Percentiles rank a stretch among this genome's conserved stretches.
phyloP scores from a whole-genome alignment of 2,113 vertebrate genomes.

The Theristicus caerulescens region DNA sequence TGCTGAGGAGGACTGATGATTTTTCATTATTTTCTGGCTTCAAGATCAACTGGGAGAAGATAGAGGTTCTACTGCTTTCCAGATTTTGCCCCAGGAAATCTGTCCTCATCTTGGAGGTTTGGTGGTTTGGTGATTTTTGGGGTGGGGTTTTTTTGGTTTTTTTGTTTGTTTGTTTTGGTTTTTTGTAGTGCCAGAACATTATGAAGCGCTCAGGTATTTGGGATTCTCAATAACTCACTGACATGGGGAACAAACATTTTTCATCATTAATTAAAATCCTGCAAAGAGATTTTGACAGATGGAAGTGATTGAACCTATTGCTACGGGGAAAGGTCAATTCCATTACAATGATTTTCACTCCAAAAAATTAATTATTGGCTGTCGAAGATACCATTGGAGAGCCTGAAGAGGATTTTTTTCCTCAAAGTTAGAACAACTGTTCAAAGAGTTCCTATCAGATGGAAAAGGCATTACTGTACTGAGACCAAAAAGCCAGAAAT shows the following conservation, averaged over 20 bases:
- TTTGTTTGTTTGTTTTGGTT: background rate
- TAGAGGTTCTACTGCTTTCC: background rate
- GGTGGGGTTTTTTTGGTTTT: background rate
- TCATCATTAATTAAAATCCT: slow-evolving; percentile 49
- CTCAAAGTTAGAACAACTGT: slow-evolving; percentile 12
- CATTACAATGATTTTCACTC: slow-evolving; percentile 35
- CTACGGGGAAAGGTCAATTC: slow-evolving; percentile 51
- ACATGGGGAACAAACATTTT: slow-evolving; percentile 25
- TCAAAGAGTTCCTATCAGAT: background rate
- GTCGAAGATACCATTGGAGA: background rate
- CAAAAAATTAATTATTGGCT: slow-evolving; percentile 38
- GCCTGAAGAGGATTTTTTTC: background rate
- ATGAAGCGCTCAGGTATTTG: background rate
- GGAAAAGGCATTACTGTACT: background rate
- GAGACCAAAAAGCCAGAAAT: background rate
- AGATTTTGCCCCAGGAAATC: slow-evolving; percentile 19
- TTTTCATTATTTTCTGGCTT: slow-evolving; percentile 51
- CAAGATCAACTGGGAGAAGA: background rate
- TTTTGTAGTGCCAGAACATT: background rate
- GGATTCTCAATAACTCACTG: slow-evolving; percentile 12
- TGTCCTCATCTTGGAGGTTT: background rate
- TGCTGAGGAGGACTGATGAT: slow-evolving; percentile 36
- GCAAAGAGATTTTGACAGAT: slow-evolving; percentile 51
- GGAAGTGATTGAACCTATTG: slow-evolving; percentile 35
- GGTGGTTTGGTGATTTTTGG: no score